A percentile compares a stretch with the other conserved stretches of the same genome.
Evolutionary conservation across 2,113 vertebrate species (phyloP).

Genomic region (Ageneiosus marmoratus): DNA sequence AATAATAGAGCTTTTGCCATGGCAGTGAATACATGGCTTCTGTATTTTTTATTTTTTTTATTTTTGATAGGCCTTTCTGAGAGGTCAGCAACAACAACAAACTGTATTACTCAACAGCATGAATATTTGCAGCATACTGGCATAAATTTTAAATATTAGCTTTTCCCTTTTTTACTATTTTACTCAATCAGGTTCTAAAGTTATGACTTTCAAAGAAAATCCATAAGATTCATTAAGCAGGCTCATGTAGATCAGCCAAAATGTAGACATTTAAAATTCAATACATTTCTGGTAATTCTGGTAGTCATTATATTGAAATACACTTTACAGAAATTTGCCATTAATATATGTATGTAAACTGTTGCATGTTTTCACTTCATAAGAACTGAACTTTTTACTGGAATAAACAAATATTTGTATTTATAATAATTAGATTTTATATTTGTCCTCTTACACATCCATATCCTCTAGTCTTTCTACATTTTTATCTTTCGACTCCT

Average conservation of each 20-base stretch:
- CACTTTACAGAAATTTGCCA: background rate
- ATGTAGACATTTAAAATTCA: background rate
- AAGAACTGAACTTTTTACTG: slow-evolving; percentile 41
- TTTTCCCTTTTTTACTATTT: background rate
- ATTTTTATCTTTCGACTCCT: slow-evolving; percentile 51
- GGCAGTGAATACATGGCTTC: background rate
- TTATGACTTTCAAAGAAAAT: background rate
- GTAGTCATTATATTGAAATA: no score
- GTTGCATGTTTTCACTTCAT: slow-evolving; percentile 50
- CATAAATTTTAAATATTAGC: background rate
- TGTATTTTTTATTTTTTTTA: background rate
- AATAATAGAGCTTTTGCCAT: background rate
- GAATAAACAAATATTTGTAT: slow-evolving; percentile 72
- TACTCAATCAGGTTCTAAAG: background rate
- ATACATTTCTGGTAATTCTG: background rate
- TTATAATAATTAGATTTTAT: slow-evolving; percentile 54
- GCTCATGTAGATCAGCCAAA: background rate
- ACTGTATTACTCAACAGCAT: background rate
- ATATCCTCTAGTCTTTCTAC: slow-evolving; percentile 37
- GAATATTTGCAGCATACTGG: background rate
- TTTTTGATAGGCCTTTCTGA: background rate
- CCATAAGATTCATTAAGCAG: background rate
- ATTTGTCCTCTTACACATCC: slow-evolving; percentile 36
- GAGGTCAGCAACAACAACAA: background rate
- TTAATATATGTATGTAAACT: slow-evolving; percentile 43